A percentile compares a stretch with the other conserved stretches of the same genome.
These are phyloP conservation scores for Melanerpes aurifrons DNA, from an alignment of 2,113 vertebrate genomes.

Conservation along the genomic window DNA sequence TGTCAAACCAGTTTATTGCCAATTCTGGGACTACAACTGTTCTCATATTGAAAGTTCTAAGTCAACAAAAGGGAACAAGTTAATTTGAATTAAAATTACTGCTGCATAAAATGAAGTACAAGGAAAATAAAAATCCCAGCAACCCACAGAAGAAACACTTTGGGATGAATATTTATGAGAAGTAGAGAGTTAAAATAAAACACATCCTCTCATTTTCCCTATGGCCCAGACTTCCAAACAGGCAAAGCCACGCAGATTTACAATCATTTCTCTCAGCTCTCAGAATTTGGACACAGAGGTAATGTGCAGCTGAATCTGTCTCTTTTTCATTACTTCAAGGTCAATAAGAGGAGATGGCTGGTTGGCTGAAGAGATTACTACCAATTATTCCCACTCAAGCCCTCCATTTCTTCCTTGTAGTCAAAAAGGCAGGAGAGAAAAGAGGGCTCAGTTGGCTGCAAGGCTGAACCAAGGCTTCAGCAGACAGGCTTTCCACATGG, in stretches of 20 bases:
- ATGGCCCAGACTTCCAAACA: background rate
- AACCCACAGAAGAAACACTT: background rate
- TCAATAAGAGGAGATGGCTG: background rate
- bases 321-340: slow-evolving; percentile 33
- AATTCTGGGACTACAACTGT: background rate
- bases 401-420: background rate
- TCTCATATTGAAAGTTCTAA: background rate
- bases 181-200: background rate
- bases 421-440: background rate
- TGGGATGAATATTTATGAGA: background rate
- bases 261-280: background rate
- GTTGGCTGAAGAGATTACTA: background rate
- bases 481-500: background rate
- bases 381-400: background rate
- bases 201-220: background rate
- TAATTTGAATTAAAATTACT: slow-evolving; percentile 37
- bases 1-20: background rate
- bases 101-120: background rate
- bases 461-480: background rate
- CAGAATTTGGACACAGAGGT: background rate
- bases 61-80: background rate
- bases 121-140: background rate
- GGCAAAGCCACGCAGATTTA: slow-evolving; percentile 6
- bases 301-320: background rate
- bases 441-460: background rate